phyloP scores from a whole-genome alignment of 2,797 vertebrate species.

The Phaenicophaeus curvirostris region DNA sequence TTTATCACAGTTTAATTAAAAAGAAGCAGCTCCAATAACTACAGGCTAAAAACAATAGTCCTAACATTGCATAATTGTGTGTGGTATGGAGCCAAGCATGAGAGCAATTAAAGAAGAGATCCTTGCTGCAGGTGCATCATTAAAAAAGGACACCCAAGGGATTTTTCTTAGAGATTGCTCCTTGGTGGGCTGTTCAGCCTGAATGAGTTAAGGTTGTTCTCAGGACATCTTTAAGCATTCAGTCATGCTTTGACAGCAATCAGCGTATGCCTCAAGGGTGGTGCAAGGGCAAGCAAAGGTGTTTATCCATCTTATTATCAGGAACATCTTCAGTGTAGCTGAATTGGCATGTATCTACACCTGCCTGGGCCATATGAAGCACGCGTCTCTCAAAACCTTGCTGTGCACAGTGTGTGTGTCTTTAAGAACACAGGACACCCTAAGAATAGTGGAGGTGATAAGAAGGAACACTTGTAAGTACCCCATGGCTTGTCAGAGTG shows the following conservation, averaged over 20 bases:
- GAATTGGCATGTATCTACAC: not conserved
- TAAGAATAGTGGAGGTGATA: not conserved
- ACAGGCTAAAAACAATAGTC: not conserved
- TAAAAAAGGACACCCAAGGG: not conserved
- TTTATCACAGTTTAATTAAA: not conserved
- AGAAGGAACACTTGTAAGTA: not conserved
- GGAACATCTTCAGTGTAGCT: not conserved
- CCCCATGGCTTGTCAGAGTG: not conserved
- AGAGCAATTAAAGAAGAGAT: not conserved
- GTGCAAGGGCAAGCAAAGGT: not conserved
- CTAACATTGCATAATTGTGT: accelerated
- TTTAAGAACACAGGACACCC: not conserved
- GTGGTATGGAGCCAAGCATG: not conserved
- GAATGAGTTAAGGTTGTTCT: not conserved
- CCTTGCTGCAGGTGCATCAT: not conserved
- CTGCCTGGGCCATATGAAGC: not conserved
- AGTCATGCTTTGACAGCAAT: not conserved
- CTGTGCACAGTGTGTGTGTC: not conserved
- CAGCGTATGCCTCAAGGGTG: not conserved
- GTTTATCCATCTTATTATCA: not conserved
- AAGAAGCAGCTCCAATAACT: not conserved
- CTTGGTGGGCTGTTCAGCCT: not conserved
- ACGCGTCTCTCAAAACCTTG: not conserved
- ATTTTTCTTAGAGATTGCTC: not conserved
- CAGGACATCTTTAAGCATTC: not conserved